These are phyloP conservation scores for Ptychoptera albimana DNA, from an alignment of 2,888 invertebrate species.

Conservation along the genomic window DNA sequence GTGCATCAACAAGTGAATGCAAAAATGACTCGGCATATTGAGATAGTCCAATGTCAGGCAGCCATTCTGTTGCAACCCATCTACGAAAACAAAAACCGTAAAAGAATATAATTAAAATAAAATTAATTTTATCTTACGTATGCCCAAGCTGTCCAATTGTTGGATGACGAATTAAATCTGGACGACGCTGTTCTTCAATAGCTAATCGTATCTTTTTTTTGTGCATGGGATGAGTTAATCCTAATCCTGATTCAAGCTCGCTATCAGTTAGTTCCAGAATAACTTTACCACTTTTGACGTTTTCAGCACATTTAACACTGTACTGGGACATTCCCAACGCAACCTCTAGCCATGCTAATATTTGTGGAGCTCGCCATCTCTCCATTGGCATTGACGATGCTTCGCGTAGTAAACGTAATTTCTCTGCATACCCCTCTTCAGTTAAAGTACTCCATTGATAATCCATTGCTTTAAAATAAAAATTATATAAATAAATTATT, in stretches of 20 bases:
- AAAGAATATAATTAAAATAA: neutral
- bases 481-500: too few species aligned
- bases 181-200: slow-evolving; percentile 82
- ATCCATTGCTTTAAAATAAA: slow-evolving; percentile 18
- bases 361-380: slow-evolving; percentile 83
- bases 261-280: slow-evolving; percentile 80
- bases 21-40: slow-evolving; percentile 82
- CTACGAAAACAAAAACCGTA: slow-evolving; percentile 2
- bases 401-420: slow-evolving; percentile 46
- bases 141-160: slow-evolving; percentile 76
- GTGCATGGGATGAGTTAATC: slow-evolving; percentile 86
- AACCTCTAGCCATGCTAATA: slow-evolving; percentile 87
- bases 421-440: slow-evolving; percentile 29
- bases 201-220: slow-evolving; percentile 83
- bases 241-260: slow-evolving; percentile 79
- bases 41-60: slow-evolving; percentile 78
- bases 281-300: slow-evolving; percentile 92
- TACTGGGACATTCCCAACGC: slow-evolving; percentile 91
- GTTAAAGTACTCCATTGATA: slow-evolving; percentile 28
- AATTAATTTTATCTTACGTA: slow-evolving; percentile 31
- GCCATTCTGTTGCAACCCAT: slow-evolving; percentile 88
- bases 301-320: slow-evolving; percentile 76
- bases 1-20: slow-evolving; percentile 79
- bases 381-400: slow-evolving; percentile 74
- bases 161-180: slow-evolving; percentile 73